Conservation (phyloP, 2,113 vertebrate genomes). For the Mus musculus region GRCm39 chr10:54204501-54205000, state of each 20-base stretch:
- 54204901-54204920: constrained; percentile 56
- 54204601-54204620: background rate
- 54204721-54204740: constrained; percentile 61
- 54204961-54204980: constrained; percentile 37
- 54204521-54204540: constrained; percentile 16
- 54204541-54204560: background rate
- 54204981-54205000: constrained; percentile 30
- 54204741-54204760: constrained; percentile 67
- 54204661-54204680: background rate
- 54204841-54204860: constrained; percentile 54
- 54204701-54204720: constrained; percentile 57
- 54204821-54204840: constrained; percentile 53
- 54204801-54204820: accelerated
- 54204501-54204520: background rate
- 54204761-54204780: constrained; percentile 57
- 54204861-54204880: constrained; percentile 66
- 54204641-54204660: background rate
- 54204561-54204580: background rate
- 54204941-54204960: background rate
- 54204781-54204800: constrained; percentile 38
- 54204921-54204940: constrained; percentile 41
- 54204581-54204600: background rate
- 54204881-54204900: constrained; percentile 62
- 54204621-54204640: background rate
- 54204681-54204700: constrained; percentile 28